Evolutionary conservation across 2,888 invertebrate species (phyloP).

Genomic region (Andrena flavipes): DNA sequence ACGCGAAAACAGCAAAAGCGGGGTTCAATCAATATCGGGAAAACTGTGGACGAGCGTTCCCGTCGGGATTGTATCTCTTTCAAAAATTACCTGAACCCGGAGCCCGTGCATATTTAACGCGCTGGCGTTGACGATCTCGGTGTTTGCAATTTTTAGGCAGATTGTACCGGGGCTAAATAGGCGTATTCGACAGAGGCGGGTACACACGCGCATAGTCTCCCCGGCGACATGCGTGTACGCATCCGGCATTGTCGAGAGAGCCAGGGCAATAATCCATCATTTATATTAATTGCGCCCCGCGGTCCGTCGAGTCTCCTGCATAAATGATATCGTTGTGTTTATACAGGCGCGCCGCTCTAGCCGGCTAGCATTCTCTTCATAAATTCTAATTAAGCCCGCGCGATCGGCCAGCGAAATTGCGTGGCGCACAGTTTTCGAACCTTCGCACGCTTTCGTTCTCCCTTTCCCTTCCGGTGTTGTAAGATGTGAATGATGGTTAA

Average conservation of each 20-base stretch:
- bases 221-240: constrained; percentile 66
- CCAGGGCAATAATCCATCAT: constrained; percentile 80
- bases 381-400: constrained; percentile 82
- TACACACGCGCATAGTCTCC: constrained; percentile 19
- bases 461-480: background rate
- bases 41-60: background rate
- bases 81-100: constrained; percentile 23
- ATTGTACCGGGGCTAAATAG: constrained; percentile 57
- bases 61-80: constrained; percentile 10
- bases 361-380: constrained; percentile 77
- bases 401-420: constrained; percentile 76
- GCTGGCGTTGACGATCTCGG: background rate
- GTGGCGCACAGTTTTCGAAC: constrained; percentile 37
- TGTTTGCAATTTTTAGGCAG: constrained; percentile 48
- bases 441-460: background rate
- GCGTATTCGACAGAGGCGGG: constrained; percentile 49
- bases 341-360: constrained; percentile 67
- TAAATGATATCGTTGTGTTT: constrained; percentile 80
- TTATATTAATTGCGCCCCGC: constrained; percentile 82
- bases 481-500: no score
- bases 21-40: constrained; percentile 7
- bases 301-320: constrained; percentile 75
- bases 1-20: background rate
- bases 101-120: constrained; percentile 29
- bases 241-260: constrained; percentile 71